A percentile compares a stretch with the other conserved stretches of the same genome.
phyloP scores from a whole-genome alignment of 2,797 vertebrate species.

The Ceryle rudis region DNA sequence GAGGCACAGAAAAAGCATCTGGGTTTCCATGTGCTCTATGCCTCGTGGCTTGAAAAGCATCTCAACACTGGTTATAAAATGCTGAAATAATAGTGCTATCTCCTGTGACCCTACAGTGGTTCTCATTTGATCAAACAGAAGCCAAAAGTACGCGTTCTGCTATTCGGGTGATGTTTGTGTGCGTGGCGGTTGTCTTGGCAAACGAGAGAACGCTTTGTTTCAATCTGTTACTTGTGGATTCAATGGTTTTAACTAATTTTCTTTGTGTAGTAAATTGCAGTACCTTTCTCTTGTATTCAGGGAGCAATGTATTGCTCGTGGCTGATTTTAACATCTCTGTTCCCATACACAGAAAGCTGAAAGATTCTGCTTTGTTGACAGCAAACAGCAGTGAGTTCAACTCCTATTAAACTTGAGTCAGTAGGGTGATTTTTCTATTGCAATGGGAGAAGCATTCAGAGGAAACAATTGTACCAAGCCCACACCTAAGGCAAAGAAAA shows the following conservation, averaged over 20 bases:
- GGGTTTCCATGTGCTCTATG: not conserved
- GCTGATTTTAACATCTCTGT: slow-evolving; percentile 50
- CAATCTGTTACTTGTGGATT: not conserved
- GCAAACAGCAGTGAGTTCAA: slow-evolving; percentile 36
- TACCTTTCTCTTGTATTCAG: slow-evolving; percentile 35
- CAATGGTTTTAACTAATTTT: not conserved
- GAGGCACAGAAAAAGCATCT: not conserved
- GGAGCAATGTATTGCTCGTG: not conserved
- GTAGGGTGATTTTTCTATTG: not conserved
- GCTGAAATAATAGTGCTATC: not conserved
- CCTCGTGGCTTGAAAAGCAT: not conserved
- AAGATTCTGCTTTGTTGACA: slow-evolving; percentile 24
- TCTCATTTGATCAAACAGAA: not conserved
- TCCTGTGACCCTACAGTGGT: not conserved
- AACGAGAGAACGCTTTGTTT: not conserved
- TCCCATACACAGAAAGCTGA: not conserved
- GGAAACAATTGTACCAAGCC: not conserved
- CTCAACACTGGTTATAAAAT: not conserved
- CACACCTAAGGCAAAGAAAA: not conserved
- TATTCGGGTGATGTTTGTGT: not conserved
- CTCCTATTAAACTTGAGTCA: slow-evolving; percentile 1
- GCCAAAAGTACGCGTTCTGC: not conserved
- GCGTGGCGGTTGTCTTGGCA: not conserved
- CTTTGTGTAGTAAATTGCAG: not conserved
- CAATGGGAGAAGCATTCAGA: not conserved